Conservation (phyloP, 2,888 invertebrate species). For the Aromia moschata region DNA sequence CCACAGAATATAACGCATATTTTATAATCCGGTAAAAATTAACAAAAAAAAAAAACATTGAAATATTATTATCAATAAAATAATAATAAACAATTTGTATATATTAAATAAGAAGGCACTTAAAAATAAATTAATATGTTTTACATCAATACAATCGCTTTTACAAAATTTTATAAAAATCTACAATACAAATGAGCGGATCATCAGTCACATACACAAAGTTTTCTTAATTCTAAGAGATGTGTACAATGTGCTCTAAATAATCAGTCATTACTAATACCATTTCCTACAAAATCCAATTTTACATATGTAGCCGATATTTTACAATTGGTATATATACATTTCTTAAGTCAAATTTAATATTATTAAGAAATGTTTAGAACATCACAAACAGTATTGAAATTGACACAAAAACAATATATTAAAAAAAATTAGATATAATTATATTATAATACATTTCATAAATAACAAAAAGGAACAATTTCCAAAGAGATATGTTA, state of each 20-base stretch:
- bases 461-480: slow-evolving; percentile 32
- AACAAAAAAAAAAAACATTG: slow-evolving; percentile 4
- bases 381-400: slow-evolving; percentile 4
- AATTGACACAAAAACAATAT: slow-evolving; percentile 26
- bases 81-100: slow-evolving; percentile 9
- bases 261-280: slow-evolving; percentile 24
- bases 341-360: neutral
- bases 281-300: slow-evolving; percentile 18
- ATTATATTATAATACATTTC: slow-evolving; percentile 33
- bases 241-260: slow-evolving; percentile 20
- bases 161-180: slow-evolving; percentile 25
- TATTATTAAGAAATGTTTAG: slow-evolving; percentile 5
- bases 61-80: slow-evolving; percentile 11
- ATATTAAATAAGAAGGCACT: slow-evolving; percentile 20
- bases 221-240: slow-evolving; percentile 22
- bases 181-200: slow-evolving; percentile 29
- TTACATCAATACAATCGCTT: neutral
- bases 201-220: slow-evolving; percentile 30
- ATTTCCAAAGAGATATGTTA: slow-evolving; percentile 34
- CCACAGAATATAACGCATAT: slow-evolving; percentile 23
- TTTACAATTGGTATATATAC: slow-evolving; percentile 16
- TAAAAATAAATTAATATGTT: slow-evolving; percentile 15
- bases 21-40: slow-evolving; percentile 25
- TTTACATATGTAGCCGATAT: slow-evolving; percentile 22
- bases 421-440: slow-evolving; percentile 25